These are phyloP conservation scores for Dasypus novemcinctus DNA, from an alignment of 2,113 vertebrate species.

Conservation along the genomic window DNA sequence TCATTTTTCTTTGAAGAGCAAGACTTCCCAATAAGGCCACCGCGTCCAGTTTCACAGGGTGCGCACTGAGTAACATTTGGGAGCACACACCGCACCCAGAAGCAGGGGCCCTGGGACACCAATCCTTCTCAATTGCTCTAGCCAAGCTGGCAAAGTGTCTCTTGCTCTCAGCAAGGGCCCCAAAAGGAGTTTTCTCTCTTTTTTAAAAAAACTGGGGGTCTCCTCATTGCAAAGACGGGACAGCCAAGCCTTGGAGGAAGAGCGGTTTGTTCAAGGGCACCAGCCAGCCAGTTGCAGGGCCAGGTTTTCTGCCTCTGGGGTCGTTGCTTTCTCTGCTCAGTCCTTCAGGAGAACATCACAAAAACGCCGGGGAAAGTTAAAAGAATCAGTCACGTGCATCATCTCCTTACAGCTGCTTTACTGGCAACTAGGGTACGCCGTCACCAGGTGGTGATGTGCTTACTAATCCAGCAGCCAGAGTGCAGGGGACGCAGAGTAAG, in stretches of 20 bases:
- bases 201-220: neutral
- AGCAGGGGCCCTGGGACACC: neutral
- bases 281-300: neutral
- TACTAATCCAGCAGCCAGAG: neutral
- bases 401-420: neutral
- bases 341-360: neutral
- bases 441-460: slow-evolving; percentile 34
- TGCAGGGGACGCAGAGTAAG: neutral
- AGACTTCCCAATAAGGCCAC: neutral
- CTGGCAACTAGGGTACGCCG: neutral
- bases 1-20: neutral
- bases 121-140: neutral
- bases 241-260: neutral
- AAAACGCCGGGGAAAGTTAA: neutral
- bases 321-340: neutral
- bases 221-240: neutral
- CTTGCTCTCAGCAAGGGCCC: neutral
- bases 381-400: neutral
- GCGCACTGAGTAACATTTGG: neutral
- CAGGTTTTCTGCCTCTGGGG: slow-evolving; percentile 19
- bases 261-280: neutral
- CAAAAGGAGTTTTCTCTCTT: too few species aligned
- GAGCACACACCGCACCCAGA: neutral
- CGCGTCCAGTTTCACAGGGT: rapidly evolving
- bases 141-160: neutral